Evolutionary conservation across 2,113 vertebrate species (phyloP).

Genomic region (Microtus richardsoni): DNA sequence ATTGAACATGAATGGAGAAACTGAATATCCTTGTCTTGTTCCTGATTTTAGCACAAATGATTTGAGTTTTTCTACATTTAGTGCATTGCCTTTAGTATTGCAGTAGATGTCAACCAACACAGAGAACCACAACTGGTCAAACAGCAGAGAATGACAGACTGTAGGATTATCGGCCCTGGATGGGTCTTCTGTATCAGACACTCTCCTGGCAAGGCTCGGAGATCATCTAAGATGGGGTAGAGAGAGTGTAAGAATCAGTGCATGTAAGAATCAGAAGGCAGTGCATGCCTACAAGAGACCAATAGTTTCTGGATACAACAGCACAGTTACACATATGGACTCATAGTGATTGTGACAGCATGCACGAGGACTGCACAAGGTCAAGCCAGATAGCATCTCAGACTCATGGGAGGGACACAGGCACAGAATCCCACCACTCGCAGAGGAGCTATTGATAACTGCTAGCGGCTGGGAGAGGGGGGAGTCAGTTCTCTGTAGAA

Average conservation of each 20-base stretch:
- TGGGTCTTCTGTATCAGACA: neutral
- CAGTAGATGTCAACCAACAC: neutral
- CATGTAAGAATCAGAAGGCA: neutral
- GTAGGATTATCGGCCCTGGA: neutral
- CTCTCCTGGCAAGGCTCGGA: neutral
- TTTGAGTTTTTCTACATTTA: neutral
- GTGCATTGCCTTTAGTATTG: neutral
- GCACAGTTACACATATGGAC: neutral
- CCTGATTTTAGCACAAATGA: neutral
- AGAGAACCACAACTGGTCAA: neutral
- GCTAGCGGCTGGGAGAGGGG: neutral
- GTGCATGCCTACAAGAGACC: neutral
- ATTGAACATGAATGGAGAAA: neutral
- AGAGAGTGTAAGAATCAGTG: neutral
- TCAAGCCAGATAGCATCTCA: neutral
- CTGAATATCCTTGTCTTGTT: neutral
- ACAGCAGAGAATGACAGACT: neutral
- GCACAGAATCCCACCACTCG: neutral
- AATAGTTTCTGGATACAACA: neutral
- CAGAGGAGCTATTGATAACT: neutral
- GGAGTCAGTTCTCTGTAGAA: neutral
- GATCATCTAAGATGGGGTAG: neutral
- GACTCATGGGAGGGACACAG: neutral
- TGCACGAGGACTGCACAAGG: neutral
- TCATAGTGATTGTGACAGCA: neutral